Percentiles rank a stretch among this genome's conserved stretches.
phyloP scores from a whole-genome alignment of 1,140 invertebrate species.

The Hetaerina americana region DNA sequence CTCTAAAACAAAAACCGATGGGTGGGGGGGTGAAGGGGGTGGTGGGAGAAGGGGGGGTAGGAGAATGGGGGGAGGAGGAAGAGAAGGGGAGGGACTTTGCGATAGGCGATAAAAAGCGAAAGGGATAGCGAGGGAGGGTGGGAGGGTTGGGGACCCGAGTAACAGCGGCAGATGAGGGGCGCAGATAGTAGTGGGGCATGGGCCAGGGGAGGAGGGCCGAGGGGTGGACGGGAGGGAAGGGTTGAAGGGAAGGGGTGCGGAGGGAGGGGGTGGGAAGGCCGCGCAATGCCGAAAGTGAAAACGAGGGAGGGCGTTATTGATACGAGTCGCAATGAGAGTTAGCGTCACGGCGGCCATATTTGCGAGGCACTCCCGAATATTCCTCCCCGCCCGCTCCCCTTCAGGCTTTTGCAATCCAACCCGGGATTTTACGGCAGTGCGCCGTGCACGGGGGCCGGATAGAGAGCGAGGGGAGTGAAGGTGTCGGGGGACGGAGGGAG shows the following conservation, averaged over 20 bases:
- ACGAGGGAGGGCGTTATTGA: slow-evolving; percentile 11
- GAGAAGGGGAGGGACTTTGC: slow-evolving; percentile 15
- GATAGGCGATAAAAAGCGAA: slow-evolving; percentile 20
- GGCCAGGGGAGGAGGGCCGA: background rate
- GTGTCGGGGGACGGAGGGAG: background rate
- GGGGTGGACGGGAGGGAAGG: slow-evolving; percentile 1
- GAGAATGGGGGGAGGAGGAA: slow-evolving; percentile 10
- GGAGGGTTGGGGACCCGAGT: no score
- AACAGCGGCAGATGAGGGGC: no score
- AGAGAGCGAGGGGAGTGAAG: background rate
- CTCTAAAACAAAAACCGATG: background rate
- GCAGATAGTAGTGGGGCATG: no score
- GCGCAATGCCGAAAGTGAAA: slow-evolving; percentile 22
- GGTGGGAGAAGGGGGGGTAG: slow-evolving; percentile 5
- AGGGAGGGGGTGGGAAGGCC: slow-evolving; percentile 15
- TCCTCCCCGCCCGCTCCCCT: slow-evolving; percentile 1
- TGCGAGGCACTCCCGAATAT: background rate
- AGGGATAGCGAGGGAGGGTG: slow-evolving; percentile 21
- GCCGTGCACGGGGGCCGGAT: background rate
- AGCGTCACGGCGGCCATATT: background rate
- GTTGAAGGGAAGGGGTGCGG: slow-evolving; percentile 9
- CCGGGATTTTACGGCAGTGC: background rate
- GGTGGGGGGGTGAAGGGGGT: background rate
- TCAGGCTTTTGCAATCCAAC: background rate
- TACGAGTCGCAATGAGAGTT: background rate